Percentiles rank a stretch among this genome's conserved stretches.
phyloP scores from a whole-genome alignment of 2,888 invertebrate species.

The Hymenopus coronatus region DNA sequence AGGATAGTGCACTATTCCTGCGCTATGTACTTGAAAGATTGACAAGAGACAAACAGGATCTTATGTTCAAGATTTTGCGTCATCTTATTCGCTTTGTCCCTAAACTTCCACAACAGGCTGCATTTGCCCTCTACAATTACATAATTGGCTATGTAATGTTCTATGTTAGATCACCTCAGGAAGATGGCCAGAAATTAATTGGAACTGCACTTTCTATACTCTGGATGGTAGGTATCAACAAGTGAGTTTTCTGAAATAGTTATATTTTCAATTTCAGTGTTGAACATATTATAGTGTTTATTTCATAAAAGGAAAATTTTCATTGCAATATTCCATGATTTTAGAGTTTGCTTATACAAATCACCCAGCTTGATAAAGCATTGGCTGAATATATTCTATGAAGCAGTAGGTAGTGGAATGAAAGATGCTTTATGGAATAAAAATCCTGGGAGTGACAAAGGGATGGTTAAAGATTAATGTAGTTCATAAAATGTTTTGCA shows the following conservation, averaged over 20 bases:
- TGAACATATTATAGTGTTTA: neutral
- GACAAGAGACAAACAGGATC: constrained; percentile 89
- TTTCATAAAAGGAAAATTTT: neutral
- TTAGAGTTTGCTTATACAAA: too few species aligned
- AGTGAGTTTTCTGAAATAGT: neutral
- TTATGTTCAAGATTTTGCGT: constrained; percentile 88
- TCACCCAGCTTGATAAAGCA: too few species aligned
- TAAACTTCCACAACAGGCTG: constrained; percentile 92
- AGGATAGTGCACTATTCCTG: constrained; percentile 94
- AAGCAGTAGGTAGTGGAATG: too few species aligned
- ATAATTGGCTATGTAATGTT: constrained; percentile 99
- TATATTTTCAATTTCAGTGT: neutral
- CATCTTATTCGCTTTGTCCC: constrained; percentile 92
- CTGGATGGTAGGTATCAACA: constrained; percentile 76
- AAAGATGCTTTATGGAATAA: too few species aligned
- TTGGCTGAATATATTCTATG: too few species aligned
- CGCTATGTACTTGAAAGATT: constrained; percentile 93
- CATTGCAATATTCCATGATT: too few species aligned
- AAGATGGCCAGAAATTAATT: constrained; percentile 90
- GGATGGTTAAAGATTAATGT: too few species aligned
- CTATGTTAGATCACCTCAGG: constrained; percentile 94
- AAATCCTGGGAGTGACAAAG: too few species aligned
- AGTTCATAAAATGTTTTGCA: too few species aligned
- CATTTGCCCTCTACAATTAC: constrained; percentile 97
- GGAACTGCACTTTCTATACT: constrained; percentile 91